Base-by-base conservation (phyloP, 2,113 vertebrate genomes). In the Cephalopholis sonnerati region DNA sequence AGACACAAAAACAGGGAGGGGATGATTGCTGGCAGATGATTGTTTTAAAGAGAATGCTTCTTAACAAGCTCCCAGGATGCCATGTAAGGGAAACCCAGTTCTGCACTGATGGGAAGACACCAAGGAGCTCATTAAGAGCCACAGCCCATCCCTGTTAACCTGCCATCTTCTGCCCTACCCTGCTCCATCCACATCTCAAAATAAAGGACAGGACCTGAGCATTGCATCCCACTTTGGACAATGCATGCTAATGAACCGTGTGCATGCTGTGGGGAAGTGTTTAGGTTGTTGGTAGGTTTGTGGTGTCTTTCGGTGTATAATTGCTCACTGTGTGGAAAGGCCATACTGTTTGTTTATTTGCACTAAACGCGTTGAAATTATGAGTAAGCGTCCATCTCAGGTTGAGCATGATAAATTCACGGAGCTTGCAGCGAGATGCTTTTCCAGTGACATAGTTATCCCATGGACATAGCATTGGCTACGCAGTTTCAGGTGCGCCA, bases 91-190 rank as follows among this genome's bases (percentile, higher is more conserved):
- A 36, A 84, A 27, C 63, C 63, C 50, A 54, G 55, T 48, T 76
- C 39, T 74, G 32, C 0, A 55, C 84, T 85, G 83, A 76, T 82
- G 36, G 77, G 79, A 84, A 89, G 65, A 58, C 91, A 87, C 87
- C 41, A 27, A 93, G 93, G 93, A 93, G 87, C 93, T 94, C 90
- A 93, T 94, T 94, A 93, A 51, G 70, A 92, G 87, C 83, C 83
- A 55, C 70, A 83, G 81, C 36, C 81, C 84, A 65, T 83, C 64
- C 55, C 76, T 36, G 71, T 74, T 87, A 81, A 84, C 88, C 87
- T 86, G 87, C 84, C 87, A 68, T 81, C 74, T 61, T 75, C 77
- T 84, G 77, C 64, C 75, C 70, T 64, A 59, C 55, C 74, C 57
- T 77, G 74, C 65, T 87, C 62, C 70, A 61, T 90, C 75, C 81